Evolutionary conservation across 2,888 invertebrate species (phyloP).

Genomic region (Dasypogon diadema): DNA sequence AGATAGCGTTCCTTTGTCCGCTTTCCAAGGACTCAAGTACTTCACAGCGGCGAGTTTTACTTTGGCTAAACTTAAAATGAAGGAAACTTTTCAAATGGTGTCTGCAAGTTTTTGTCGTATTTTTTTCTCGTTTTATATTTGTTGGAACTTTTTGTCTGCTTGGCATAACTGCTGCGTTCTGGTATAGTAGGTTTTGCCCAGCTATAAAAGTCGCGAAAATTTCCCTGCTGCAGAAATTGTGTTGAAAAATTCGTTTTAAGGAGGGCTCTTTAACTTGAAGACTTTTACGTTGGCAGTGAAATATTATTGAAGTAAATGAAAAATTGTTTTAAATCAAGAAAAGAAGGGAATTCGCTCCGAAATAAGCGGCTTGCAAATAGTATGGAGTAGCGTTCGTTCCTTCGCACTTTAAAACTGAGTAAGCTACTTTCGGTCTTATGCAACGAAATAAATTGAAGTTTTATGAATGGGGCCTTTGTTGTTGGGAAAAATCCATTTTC

Average conservation of each 20-base stretch:
- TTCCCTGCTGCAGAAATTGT: slow-evolving; percentile 1
- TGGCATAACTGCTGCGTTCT: slow-evolving; percentile 21
- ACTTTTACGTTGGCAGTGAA: slow-evolving; percentile 29
- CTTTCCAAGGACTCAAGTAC: background rate
- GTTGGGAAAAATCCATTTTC: background rate
- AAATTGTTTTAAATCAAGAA: slow-evolving; percentile 35
- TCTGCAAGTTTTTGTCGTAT: slow-evolving; percentile 39
- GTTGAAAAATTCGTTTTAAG: slow-evolving; percentile 15
- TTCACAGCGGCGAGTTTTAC: slow-evolving; percentile 18
- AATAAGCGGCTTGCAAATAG: slow-evolving; percentile 13
- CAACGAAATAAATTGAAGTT: no score
- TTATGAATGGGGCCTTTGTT: background rate
- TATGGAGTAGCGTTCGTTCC: background rate
- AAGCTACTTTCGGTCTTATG: background rate
- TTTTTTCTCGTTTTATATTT: slow-evolving; percentile 12
- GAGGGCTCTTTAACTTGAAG: slow-evolving; percentile 30
- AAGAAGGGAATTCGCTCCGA: background rate
- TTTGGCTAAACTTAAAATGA: slow-evolving; percentile 41
- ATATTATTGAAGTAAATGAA: slow-evolving; percentile 40
- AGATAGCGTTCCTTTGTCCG: slow-evolving; percentile 11
- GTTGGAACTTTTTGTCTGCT: slow-evolving; percentile 11
- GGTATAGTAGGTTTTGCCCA: background rate
- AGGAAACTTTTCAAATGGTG: slow-evolving; percentile 41
- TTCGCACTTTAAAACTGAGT: background rate
- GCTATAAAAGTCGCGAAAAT: slow-evolving; percentile 19